Percentiles rank a stretch among this genome's conserved stretches.
These are phyloP conservation scores for Tachyglossus aculeatus DNA, from an alignment of 2,797 vertebrate genomes.

Conservation along the genomic window DNA sequence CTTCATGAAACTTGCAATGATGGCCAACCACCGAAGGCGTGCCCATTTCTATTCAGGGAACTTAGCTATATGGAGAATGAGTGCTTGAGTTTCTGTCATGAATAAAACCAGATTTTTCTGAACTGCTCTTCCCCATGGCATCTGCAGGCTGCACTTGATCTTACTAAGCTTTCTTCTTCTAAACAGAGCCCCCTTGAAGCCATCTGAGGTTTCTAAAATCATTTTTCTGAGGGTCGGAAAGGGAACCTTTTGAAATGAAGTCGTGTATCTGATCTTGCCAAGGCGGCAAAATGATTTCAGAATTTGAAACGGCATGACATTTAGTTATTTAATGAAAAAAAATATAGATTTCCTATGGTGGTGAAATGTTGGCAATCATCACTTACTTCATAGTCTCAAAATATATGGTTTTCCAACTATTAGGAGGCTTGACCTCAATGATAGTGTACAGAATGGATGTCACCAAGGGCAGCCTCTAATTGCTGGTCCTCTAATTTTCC, in stretches of 20 bases:
- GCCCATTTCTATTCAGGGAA: slow-evolving; percentile 5
- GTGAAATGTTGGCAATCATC: slow-evolving; percentile 22
- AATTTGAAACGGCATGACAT: slow-evolving; percentile 26
- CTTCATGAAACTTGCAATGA: background rate
- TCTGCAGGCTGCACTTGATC: background rate
- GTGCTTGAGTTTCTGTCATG: slow-evolving; percentile 12
- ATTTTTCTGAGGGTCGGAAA: too few species aligned
- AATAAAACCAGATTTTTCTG: slow-evolving; percentile 18
- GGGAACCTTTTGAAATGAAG: slow-evolving; percentile 14
- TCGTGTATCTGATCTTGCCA: slow-evolving; percentile 9
- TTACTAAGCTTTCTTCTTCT: background rate
- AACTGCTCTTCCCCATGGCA: background rate
- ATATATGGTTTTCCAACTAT: slow-evolving; percentile 23
- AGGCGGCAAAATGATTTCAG: slow-evolving; percentile 33
- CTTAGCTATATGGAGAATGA: background rate
- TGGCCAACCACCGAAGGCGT: background rate
- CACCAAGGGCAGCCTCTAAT: too few species aligned
- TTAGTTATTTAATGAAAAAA: slow-evolving; percentile 44
- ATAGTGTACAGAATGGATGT: too few species aligned
- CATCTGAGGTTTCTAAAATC: slow-evolving; percentile 1
- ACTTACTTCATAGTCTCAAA: slow-evolving; percentile 1
- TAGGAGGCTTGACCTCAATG: too few species aligned
- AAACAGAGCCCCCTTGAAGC: background rate
- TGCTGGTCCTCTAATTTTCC: too few species aligned
- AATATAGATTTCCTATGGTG: slow-evolving; percentile 32